A percentile compares a stretch with the other conserved stretches of the same genome.
These are phyloP conservation scores for Pachypeltis micranthus DNA, from an alignment of 1,140 invertebrate species.

Conservation along the genomic window DNA sequence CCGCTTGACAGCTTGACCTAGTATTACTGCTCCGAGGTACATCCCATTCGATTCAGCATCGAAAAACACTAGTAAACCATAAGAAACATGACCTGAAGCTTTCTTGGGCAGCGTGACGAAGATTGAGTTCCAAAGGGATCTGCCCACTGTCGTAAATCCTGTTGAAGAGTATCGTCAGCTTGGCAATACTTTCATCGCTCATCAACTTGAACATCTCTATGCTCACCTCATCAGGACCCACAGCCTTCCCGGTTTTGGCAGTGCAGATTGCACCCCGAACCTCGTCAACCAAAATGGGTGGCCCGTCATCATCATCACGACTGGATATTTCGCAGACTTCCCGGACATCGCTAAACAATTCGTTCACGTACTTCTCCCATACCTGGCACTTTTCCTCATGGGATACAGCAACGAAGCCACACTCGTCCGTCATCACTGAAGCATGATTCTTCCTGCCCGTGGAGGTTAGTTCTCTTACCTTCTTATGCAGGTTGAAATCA, in stretches of 20 bases:
- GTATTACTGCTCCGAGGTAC: no score
- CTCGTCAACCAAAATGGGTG: no score
- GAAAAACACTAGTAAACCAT: no score
- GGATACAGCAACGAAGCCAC: slow-evolving; percentile 1
- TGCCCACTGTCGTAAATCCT: slow-evolving; percentile 18
- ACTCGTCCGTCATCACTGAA: neutral
- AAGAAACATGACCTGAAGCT: no score
- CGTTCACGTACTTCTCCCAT: slow-evolving; percentile 25
- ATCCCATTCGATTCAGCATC: no score
- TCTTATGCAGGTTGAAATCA: slow-evolving; percentile 21
- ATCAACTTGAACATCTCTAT: slow-evolving; percentile 18
- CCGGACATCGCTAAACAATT: slow-evolving; percentile 22
- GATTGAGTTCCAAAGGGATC: slow-evolving; percentile 17
- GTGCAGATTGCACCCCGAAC: slow-evolving; percentile 1
- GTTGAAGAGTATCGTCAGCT: slow-evolving; percentile 14
- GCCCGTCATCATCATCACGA: no score
- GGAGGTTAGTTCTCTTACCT: slow-evolving; percentile 20
- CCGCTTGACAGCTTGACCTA: no score
- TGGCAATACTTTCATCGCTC: slow-evolving; percentile 12
- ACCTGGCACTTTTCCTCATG: slow-evolving; percentile 10
- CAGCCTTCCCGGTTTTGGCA: slow-evolving; percentile 18
- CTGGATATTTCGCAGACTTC: no score
- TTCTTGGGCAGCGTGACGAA: slow-evolving; percentile 9
- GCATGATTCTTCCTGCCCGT: neutral
- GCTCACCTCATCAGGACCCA: slow-evolving; percentile 9